phyloP scores from a whole-genome alignment of 2,113 vertebrate genomes.

The Thinocorus orbignyianus region DNA sequence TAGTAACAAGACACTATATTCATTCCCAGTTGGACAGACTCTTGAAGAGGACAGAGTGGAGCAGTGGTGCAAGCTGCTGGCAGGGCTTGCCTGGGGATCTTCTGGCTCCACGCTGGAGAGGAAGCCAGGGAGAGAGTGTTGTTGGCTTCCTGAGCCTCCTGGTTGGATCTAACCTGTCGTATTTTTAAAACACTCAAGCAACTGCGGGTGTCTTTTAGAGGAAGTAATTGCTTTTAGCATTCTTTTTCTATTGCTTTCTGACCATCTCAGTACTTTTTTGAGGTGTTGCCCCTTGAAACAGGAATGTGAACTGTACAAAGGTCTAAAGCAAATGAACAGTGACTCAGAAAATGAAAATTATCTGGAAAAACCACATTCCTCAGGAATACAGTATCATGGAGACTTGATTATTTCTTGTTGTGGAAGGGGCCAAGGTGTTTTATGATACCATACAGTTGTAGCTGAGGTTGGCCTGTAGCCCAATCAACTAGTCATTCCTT shows the following conservation, averaged over 20 bases:
- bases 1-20: constrained; percentile 18
- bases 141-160: neutral
- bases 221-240: constrained; percentile 42
- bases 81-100: neutral
- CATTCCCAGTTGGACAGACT: constrained; percentile 6
- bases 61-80: neutral
- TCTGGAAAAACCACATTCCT: constrained; percentile 58
- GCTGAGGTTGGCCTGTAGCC: constrained; percentile 54
- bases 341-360: constrained; percentile 63
- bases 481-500: constrained; percentile 54
- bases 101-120: neutral
- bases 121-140: neutral
- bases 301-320: constrained; percentile 9
- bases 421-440: constrained; percentile 66
- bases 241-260: constrained; percentile 37
- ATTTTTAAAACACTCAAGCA: neutral
- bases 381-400: constrained; percentile 49
- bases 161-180: neutral
- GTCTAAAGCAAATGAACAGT: constrained; percentile 47
- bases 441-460: constrained; percentile 66
- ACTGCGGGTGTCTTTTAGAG: neutral
- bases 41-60: neutral
- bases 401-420: constrained; percentile 61
- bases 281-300: neutral
- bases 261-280: constrained; percentile 8